Base-by-base conservation (phyloP, 2,888 invertebrate species). In the Nomada flava region DNA sequence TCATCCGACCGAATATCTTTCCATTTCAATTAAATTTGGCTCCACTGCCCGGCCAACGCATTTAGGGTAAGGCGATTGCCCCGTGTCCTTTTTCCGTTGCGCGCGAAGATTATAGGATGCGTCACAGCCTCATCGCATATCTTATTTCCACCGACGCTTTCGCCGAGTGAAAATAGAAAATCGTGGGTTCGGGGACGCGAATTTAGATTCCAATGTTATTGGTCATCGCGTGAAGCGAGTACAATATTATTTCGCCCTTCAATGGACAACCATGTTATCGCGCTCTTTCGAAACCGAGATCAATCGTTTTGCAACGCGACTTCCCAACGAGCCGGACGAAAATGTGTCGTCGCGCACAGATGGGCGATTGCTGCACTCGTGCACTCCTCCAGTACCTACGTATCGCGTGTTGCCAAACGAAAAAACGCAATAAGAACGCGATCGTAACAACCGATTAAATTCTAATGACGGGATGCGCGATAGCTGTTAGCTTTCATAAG, bases 141-240 rank as follows among this genome's bases (percentile, higher is more conserved):
- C 76, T 76, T 73, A 63, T 81, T 81, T 73, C 60, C 81, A 60
- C 47, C 81, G 70, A 57, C 70, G 75, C 69, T 67, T 72, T 74
- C 73, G 55, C 67, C 10, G 50, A 13, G 68, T 69, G 73, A 81
- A 80, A 80, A 80, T 82, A 80, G 75, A 78, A 71, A 78, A 83
- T 69, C 68, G 82, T 55, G 68, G 74, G 53, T 63, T 68, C 23
- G 62, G 36, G 64, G 50, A 67, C 57, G 82, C 69, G 65, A 82
- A 75, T 78, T 78, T 63, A 75, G 53, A 78, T 78, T 60, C 63
- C 82, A 29, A 36, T 50, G 63, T 67, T 70, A 60, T 82, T 59
- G 67, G 82, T 71, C 77, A 67, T 26, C 59, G 62, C 11, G 57
- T 26, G 63, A 47, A 64, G 44, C 59, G 55, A 23, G 9, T 36